Conservation (phyloP, 2,797 vertebrate genomes). For the Myripristis jacobus region DNA sequence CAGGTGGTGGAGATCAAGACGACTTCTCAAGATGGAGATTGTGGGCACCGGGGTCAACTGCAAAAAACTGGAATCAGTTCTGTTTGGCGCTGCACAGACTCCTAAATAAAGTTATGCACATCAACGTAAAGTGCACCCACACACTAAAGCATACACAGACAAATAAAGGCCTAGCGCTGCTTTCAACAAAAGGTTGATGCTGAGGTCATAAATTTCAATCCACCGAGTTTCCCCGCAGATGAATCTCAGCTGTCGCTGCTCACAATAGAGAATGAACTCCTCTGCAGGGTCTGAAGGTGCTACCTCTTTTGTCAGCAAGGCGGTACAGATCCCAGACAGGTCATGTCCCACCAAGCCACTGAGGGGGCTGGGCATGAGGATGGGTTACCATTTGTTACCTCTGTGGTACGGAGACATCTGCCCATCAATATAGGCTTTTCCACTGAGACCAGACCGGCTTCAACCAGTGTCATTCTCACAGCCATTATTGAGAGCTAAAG, state of each 20-base stretch:
- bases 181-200: constrained; percentile 12
- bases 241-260: constrained; percentile 28
- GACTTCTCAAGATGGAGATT: constrained; percentile 13
- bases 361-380: constrained; percentile 11
- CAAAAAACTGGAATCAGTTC: not conserved
- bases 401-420: constrained; percentile 19
- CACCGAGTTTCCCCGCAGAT: constrained; percentile 31
- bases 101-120: not conserved
- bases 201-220: constrained; percentile 33
- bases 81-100: not conserved
- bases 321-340: constrained; percentile 35
- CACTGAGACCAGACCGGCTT: constrained; percentile 46
- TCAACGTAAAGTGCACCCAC: no score
- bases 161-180: not conserved
- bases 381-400: constrained; percentile 63
- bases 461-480: constrained; percentile 23
- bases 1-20: not conserved
- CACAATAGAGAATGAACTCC: constrained; percentile 4
- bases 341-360: constrained; percentile 56
- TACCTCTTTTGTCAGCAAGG: constrained; percentile 39
- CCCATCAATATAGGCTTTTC: constrained; percentile 60
- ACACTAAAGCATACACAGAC: not conserved
- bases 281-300: constrained; percentile 19
- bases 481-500: constrained; percentile 58
- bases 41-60: not conserved